phyloP scores from a whole-genome alignment of 2,797 vertebrate genomes.

The Pelodytes ibericus region DNA sequence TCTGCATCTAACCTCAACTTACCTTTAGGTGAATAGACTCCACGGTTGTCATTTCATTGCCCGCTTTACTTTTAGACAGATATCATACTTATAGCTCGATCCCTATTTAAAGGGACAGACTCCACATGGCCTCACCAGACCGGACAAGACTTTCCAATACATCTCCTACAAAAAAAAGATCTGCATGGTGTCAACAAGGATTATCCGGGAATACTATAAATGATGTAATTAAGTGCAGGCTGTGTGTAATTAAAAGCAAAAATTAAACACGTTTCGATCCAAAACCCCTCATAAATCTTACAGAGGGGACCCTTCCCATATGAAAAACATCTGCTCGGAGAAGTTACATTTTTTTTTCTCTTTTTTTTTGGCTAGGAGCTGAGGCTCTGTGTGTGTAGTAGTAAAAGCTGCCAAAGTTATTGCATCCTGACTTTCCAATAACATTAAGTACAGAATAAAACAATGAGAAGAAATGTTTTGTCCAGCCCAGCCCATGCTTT shows the following conservation, averaged over 20 bases:
- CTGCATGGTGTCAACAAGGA: slow-evolving; percentile 55
- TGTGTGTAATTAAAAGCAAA: slow-evolving; percentile 55
- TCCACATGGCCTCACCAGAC: slow-evolving; percentile 12
- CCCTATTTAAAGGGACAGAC: slow-evolving; percentile 47
- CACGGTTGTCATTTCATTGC: no score
- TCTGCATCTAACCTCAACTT: no score
- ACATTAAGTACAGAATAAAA: slow-evolving; percentile 33
- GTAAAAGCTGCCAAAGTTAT: slow-evolving; percentile 53
- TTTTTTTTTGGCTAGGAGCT: slow-evolving; percentile 33
- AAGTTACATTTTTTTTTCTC: slow-evolving; percentile 16
- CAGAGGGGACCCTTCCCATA: slow-evolving; percentile 52
- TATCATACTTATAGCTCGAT: no score
- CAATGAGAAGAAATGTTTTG: slow-evolving; percentile 25
- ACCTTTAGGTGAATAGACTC: no score
- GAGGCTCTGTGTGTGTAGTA: slow-evolving; percentile 37
- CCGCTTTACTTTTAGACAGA: no score
- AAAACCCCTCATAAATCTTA: slow-evolving; percentile 54
- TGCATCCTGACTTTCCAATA: slow-evolving; percentile 50
- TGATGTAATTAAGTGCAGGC: slow-evolving; percentile 55
- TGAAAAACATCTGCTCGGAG: slow-evolving; percentile 53
- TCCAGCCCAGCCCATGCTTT: not conserved
- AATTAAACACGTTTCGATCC: slow-evolving; percentile 55
- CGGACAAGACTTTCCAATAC: not conserved
- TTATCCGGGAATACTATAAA: slow-evolving; percentile 55
- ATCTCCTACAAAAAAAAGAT: slow-evolving; percentile 40